Evolutionary conservation across 2,797 vertebrate genomes (phyloP).

Genomic region (Oryzias sinensis): DNA sequence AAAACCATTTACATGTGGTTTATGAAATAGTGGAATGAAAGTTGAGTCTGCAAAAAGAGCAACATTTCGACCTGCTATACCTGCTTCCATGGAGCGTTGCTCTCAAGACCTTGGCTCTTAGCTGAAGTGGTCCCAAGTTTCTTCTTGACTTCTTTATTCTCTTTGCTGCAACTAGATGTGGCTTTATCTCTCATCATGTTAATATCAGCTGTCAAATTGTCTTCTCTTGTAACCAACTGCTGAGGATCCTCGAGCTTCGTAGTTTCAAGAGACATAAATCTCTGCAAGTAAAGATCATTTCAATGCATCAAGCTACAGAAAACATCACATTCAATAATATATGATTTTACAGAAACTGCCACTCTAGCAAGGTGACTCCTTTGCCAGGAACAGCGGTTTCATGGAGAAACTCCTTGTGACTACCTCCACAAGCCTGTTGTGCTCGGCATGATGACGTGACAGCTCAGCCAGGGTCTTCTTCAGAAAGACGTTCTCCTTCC

Average conservation of each 20-base stretch:
- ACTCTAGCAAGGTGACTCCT: too few species aligned
- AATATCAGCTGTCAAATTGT: constrained; percentile 60
- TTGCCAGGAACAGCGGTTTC: background rate
- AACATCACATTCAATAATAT: too few species aligned
- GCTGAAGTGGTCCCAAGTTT: constrained; percentile 65
- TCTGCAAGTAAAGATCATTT: constrained; percentile 66
- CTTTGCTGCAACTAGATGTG: constrained; percentile 63
- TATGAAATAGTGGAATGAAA: too few species aligned
- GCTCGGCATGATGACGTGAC: constrained; percentile 59
- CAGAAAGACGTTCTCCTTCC: constrained; percentile 65
- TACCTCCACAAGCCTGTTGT: constrained; percentile 79
- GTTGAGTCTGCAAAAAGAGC: too few species aligned
- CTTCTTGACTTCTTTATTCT: constrained; percentile 73
- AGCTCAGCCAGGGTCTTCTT: constrained; percentile 68
- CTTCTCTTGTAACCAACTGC: constrained; percentile 69
- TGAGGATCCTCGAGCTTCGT: constrained; percentile 64
- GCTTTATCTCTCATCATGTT: constrained; percentile 49
- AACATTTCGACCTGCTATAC: constrained; percentile 38
- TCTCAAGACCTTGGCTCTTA: constrained; percentile 73
- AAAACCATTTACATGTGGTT: too few species aligned
- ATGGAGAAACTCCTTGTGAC: constrained; percentile 4
- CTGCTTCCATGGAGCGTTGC: constrained; percentile 55
- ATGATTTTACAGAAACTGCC: too few species aligned
- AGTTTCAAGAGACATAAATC: constrained; percentile 80
- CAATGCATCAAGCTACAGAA: too few species aligned